Evolutionary conservation across 2,797 vertebrate species (phyloP), one percentile per base, ranked within the genome.

Genomic region (Hydrolagus colliei): DNA sequence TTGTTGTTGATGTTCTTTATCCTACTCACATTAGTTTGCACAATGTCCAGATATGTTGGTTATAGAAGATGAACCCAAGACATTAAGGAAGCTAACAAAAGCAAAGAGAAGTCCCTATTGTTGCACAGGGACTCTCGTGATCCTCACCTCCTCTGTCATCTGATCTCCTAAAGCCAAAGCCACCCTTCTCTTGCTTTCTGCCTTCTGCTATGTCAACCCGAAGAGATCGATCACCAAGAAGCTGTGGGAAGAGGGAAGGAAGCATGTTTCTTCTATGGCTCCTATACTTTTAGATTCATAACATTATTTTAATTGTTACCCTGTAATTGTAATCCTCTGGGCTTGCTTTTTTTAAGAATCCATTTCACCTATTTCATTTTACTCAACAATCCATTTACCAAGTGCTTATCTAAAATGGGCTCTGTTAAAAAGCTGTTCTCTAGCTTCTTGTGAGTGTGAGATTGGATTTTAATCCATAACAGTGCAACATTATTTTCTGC

Each of bases 121-220:
- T 52, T 52, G 41, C 41, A 52, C 41, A 52, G 41, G 41, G 41
- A 52, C 41, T 52, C 41, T 6, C 6, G 41, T 52, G 2, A 52
- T 13, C 71, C 79, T 84, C 65, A 84, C 79, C 79, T 84, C 98
- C 97, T 97, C 96, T 91, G 85, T 98, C 97, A 61, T 99, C 97
- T 73, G 93, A 89, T 86, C 94, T 98, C 91, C 95, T 95, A 94
- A 97, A 99, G 88, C 97, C 97, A 86, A 98, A 99, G 88, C 96
- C 96, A 68, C 96, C 96, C 92, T 97, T 96, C 85, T 98, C 97
- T 91, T 98, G 97, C 90, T 93, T 97, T 86, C 98, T 95, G 86
- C 97, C 97, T 91, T 99, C 98, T 67, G 98, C 98, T 89, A 99
- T 98, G 93, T 99, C 98, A 89, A 99, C 97, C 91, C 97, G 95